phyloP scores from a whole-genome alignment of 1,140 invertebrate species.

The Brachionus rotundiformis region DNA sequence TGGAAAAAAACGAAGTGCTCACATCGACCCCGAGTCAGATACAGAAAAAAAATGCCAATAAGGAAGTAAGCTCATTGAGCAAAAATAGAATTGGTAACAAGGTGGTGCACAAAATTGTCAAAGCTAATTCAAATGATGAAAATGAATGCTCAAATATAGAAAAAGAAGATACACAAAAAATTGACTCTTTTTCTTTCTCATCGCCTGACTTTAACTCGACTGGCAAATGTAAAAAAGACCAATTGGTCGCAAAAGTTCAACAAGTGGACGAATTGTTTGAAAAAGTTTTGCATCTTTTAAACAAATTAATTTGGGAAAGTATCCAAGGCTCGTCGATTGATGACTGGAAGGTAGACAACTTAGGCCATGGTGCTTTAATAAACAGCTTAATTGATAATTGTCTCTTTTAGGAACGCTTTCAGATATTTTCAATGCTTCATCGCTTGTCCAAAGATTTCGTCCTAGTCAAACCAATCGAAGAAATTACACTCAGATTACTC shows the following conservation, averaged over 20 bases:
- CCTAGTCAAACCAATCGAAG: conserved; percentile 67
- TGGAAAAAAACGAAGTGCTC: not conserved
- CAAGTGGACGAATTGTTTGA: not conserved
- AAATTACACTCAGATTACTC: conserved; percentile 68
- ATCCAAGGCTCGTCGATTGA: conserved; percentile 67
- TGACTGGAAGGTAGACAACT: conserved; percentile 67
- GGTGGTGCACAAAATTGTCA: not conserved
- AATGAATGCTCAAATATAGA: conserved; percentile 1
- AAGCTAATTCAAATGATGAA: not conserved
- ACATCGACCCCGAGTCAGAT: conserved; percentile 41
- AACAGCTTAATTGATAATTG: too few species aligned
- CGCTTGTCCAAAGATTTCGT: conserved; percentile 68
- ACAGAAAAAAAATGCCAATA: not conserved
- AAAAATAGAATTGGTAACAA: not conserved
- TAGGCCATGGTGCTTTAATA: not conserved
- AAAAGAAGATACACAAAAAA: not conserved
- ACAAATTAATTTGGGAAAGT: conserved; percentile 70
- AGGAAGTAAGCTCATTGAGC: not conserved
- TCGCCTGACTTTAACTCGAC: conserved; percentile 33
- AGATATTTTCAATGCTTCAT: conserved; percentile 70
- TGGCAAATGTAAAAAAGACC: conserved; percentile 57
- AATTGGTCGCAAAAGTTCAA: conserved; percentile 35
- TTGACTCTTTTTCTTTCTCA: conserved; percentile 15
- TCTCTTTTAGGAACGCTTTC: conserved; percentile 70
- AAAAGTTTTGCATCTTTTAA: not conserved